Evolutionary conservation across 2,113 vertebrate species (phyloP).

Genomic region (Scytalopus superciliaris): DNA sequence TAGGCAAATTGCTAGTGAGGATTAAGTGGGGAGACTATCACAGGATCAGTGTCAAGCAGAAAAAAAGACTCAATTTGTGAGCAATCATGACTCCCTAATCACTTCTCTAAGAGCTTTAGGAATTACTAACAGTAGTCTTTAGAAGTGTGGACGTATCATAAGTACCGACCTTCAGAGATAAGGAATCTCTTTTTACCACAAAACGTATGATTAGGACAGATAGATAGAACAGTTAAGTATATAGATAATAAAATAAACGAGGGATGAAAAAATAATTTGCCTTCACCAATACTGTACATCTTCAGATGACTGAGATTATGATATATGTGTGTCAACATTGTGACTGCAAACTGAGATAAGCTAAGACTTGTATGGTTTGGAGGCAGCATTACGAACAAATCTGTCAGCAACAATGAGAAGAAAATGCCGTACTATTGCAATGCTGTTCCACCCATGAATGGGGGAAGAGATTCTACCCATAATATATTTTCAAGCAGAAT

Average conservation of each 20-base stretch:
- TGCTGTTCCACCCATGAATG: not conserved
- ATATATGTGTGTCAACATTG: not conserved
- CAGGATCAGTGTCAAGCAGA: slow-evolving; percentile 81
- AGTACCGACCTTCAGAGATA: not conserved
- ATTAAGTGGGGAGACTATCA: slow-evolving; percentile 79
- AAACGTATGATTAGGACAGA: not conserved
- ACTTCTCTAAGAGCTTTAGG: slow-evolving; percentile 70
- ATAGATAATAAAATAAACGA: not conserved
- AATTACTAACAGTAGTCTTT: slow-evolving; percentile 28
- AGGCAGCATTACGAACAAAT: not conserved
- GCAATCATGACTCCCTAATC: slow-evolving; percentile 77
- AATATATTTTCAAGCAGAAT: not conserved
- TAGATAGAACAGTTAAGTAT: not conserved
- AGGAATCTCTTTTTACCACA: not conserved
- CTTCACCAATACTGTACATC: not conserved
- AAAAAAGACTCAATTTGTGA: slow-evolving; percentile 80
- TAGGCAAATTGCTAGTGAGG: slow-evolving; percentile 80
- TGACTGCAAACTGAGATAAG: slow-evolving; percentile 8
- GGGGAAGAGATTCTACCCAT: not conserved
- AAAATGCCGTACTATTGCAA: not conserved
- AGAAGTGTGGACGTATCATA: slow-evolving; percentile 5
- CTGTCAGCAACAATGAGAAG: not conserved
- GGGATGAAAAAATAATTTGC: not conserved
- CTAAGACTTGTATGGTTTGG: slow-evolving; percentile 5
- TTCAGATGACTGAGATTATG: not conserved